Percentiles rank a stretch among this genome's conserved stretches.
phyloP scores from a whole-genome alignment of 2,797 vertebrate genomes.

The Coilia nasus region DNA sequence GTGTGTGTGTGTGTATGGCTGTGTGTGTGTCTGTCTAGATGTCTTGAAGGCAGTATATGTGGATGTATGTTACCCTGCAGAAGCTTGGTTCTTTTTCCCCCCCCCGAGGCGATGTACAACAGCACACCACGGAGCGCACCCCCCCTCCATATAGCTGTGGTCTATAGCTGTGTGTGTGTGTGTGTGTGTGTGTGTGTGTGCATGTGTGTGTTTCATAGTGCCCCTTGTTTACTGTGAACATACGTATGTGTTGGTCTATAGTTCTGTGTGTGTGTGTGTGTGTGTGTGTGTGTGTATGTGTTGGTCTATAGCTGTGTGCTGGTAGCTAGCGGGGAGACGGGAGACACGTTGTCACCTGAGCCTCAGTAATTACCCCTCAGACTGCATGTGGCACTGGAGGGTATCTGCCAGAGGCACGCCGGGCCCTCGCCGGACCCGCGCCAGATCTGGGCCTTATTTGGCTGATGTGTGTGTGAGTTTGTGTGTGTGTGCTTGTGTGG shows the following conservation, averaged over 20 bases:
- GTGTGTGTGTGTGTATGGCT: constrained; percentile 22
- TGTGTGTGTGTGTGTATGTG: not conserved
- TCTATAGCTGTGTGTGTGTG: constrained; percentile 9
- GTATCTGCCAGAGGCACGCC: not conserved
- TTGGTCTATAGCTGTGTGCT: not conserved
- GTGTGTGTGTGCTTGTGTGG: too few species aligned
- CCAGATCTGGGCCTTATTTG: not conserved
- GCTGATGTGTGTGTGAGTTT: not conserved
- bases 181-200: constrained; percentile 13
- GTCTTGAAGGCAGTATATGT: too few species aligned
- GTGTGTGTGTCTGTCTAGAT: too few species aligned
- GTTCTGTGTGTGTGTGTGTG: not conserved
- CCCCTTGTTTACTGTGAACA: constrained; percentile 25
- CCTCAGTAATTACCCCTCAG: not conserved
- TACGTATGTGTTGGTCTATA: not conserved
- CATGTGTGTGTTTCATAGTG: constrained; percentile 32
- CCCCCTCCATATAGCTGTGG: too few species aligned
- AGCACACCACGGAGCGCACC: too few species aligned
- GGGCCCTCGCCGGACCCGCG: not conserved
- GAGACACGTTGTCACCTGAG: not conserved
- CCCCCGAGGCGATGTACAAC: too few species aligned
- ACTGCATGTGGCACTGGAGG: not conserved
- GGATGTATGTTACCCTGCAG: too few species aligned
- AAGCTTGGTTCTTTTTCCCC: too few species aligned
- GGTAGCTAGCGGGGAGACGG: not conserved